Evolutionary conservation across 2,113 vertebrate genomes (phyloP), one percentile per base, ranked within the genome.

Genomic region (Phrynosoma blainvillii): DNA sequence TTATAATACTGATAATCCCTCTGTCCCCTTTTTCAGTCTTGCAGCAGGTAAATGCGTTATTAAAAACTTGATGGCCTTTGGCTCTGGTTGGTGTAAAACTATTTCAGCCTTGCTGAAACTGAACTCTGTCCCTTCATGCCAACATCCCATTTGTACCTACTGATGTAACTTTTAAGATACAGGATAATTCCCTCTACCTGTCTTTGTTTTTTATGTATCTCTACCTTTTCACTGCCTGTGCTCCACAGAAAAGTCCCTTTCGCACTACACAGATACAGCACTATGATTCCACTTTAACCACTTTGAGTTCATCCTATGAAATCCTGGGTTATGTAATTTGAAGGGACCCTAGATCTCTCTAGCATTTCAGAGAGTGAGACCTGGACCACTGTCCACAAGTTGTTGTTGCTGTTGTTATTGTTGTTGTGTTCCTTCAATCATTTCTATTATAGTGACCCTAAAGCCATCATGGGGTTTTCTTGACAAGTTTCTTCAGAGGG

Each of bases 1-100:
- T 87, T 91, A 83, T 89, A 82, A 73, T 68, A 54, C 84, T 79
- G 84, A 74, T 87, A 80, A 89, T 85, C 65, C 42, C 71, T 16
- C 78, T 65, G 11, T 13, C 11, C 30, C 1, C 87, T 52, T 32
- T 47, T 71, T 25, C 12, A 3, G 42, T 76, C 78, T 86, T 56
- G 11, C 11, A 18, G 81, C 76, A 42, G 70, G 6, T 36, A 73
- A 42, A 0, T 68, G 70, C 81, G 88, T 74, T 62, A 82, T 42
- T 56, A 68, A 65, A 62, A 59, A 52, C 71, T 66, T 20, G 18
- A 52, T 20, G 79, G 71, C 71, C 79, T 76, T 76, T 42, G 73
- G 71, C 79, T 76, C 79, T 14, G 32, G 79, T 75, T 27, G 71
- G 79, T 23, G 20, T n/a, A n/a, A 52, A 74, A 32, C 36, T 32